A percentile compares a stretch with the other conserved stretches of the same genome.
Conservation (phyloP, 1,140 invertebrate species). For the Drosophila cardini region DNA sequence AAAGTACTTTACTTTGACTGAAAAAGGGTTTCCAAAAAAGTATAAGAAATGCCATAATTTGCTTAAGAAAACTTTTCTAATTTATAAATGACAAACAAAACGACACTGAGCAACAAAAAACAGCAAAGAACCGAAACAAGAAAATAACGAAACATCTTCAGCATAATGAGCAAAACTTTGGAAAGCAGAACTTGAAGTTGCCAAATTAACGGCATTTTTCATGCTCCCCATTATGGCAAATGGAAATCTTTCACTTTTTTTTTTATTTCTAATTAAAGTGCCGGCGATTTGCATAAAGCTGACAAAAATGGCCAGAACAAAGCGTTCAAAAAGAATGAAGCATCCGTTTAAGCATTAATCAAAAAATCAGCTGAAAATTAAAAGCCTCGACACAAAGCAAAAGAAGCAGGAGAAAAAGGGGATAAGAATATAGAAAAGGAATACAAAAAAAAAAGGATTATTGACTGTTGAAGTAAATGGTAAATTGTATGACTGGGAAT, state of each 20-base stretch:
- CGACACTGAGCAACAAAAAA: constrained; percentile 66
- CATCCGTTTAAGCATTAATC: constrained; percentile 78
- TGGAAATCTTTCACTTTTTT: constrained; percentile 33
- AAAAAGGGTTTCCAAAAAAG: constrained; percentile 32
- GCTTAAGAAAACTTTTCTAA: constrained; percentile 83
- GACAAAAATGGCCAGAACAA: constrained; percentile 9
- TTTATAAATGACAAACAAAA: constrained; percentile 84
- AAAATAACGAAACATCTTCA: constrained; percentile 6
- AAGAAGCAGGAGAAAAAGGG: constrained; percentile 35
- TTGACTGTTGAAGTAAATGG: constrained; percentile 32
- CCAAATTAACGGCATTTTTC: constrained; percentile 65
- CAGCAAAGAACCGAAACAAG: constrained; percentile 25
- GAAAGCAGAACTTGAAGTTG: constrained; percentile 12
- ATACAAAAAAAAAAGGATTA: constrained; percentile 67
- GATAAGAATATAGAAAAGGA: constrained; percentile 29
- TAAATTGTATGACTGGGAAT: not conserved
- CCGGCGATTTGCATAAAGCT: constrained; percentile 74
- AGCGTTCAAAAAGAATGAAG: constrained; percentile 42
- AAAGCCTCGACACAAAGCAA: constrained; percentile 61
- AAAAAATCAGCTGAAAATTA: constrained; percentile 82
- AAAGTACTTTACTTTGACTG: not conserved
- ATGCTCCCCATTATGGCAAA: constrained; percentile 9
- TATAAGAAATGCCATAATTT: constrained; percentile 76
- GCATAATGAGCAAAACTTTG: constrained; percentile 67
- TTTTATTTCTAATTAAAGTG: constrained; percentile 77